A percentile compares a stretch with the other conserved stretches of the same genome.
Evolutionary conservation across 1,140 invertebrate species (phyloP).

Genomic region (Neodiprion pinetum): DNA sequence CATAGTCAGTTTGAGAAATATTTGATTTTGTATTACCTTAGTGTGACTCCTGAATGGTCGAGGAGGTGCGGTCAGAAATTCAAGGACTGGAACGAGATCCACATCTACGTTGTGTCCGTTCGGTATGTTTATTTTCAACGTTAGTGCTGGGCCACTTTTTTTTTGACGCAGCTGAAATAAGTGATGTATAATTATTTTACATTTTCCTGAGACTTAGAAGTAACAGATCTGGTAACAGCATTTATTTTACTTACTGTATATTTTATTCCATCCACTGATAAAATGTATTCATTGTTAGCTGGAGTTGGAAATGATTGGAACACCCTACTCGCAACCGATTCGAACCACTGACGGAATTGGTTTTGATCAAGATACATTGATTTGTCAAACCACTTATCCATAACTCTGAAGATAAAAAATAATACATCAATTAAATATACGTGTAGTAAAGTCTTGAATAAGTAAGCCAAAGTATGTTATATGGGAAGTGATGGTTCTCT

Average conservation of each 20-base stretch:
- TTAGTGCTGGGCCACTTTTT: conserved; percentile 61
- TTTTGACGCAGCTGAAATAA: conserved; percentile 42
- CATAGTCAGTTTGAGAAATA: not conserved
- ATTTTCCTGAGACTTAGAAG: not conserved
- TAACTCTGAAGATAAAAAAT: conserved; percentile 41
- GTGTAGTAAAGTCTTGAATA: too few relatives aligned
- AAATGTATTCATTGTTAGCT: conserved; percentile 40
- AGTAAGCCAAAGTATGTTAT: too few relatives aligned
- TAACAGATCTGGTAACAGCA: too few relatives aligned
- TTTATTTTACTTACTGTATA: conserved; percentile 10
- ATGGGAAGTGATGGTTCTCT: too few relatives aligned
- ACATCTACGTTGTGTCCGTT: conserved; percentile 42
- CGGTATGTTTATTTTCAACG: conserved; percentile 43
- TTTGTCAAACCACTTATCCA: conserved; percentile 47
- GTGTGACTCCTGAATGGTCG: not conserved
- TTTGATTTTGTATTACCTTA: not conserved
- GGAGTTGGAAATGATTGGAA: conserved; percentile 36
- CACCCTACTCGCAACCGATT: conserved; percentile 48
- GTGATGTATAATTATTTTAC: conserved; percentile 17
- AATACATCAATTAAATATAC: not conserved
- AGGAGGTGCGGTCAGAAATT: conserved; percentile 42
- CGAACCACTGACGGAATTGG: conserved; percentile 56
- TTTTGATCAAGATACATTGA: conserved; percentile 54
- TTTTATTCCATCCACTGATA: conserved; percentile 26
- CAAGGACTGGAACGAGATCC: conserved; percentile 60